phyloP scores from a whole-genome alignment of 2,888 invertebrate species.

The Encarsia formosa region DNA sequence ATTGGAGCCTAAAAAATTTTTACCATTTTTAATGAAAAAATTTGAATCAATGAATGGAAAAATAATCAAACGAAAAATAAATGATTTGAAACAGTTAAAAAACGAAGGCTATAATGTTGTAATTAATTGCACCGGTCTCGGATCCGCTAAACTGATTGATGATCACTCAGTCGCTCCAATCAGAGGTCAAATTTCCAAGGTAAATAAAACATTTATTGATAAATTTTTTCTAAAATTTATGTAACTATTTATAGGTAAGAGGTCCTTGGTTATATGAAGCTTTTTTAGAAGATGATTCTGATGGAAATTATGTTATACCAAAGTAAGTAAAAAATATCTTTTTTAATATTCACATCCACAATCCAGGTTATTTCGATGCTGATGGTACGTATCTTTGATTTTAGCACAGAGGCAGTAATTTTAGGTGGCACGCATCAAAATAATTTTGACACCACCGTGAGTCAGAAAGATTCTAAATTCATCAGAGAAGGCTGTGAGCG shows the following conservation, averaged over 20 bases:
- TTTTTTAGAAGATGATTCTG: slow-evolving; percentile 58
- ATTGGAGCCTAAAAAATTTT: slow-evolving; percentile 61
- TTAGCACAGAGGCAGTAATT: slow-evolving; percentile 61
- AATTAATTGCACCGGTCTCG: slow-evolving; percentile 77
- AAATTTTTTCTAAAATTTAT: not conserved
- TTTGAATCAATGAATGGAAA: slow-evolving; percentile 62
- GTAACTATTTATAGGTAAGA: slow-evolving; percentile 53
- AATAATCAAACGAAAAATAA: slow-evolving; percentile 53
- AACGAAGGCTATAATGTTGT: slow-evolving; percentile 60
- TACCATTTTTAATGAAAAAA: slow-evolving; percentile 64
- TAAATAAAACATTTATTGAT: slow-evolving; percentile 37
- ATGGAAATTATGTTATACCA: slow-evolving; percentile 71
- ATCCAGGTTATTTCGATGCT: too few relatives aligned
- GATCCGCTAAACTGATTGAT: slow-evolving; percentile 59
- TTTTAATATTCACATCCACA: not conserved
- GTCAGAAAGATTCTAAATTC: slow-evolving; percentile 56
- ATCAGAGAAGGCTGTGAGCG: slow-evolving; percentile 63
- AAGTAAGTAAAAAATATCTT: slow-evolving; percentile 61
- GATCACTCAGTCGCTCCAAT: slow-evolving; percentile 64
- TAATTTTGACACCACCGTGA: slow-evolving; percentile 58
- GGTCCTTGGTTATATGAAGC: slow-evolving; percentile 66
- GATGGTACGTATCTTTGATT: not conserved
- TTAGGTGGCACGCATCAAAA: slow-evolving; percentile 76
- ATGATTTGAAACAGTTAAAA: slow-evolving; percentile 54
- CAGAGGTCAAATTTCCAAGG: slow-evolving; percentile 71